phyloP scores from a whole-genome alignment of 2,797 vertebrate species.

The Epinephelus awoara region DNA sequence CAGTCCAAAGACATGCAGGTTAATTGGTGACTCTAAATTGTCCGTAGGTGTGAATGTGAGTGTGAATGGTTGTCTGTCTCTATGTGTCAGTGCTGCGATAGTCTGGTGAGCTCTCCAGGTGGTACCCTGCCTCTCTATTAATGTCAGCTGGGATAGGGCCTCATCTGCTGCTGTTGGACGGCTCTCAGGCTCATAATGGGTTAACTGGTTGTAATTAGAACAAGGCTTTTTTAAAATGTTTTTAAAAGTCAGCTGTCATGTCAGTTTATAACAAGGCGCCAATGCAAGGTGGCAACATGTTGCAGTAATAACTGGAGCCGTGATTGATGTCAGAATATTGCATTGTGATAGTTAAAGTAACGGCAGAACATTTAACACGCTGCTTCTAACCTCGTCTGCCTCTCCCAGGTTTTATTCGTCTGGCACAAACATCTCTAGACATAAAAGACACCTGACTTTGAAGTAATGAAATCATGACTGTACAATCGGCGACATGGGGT shows the following conservation, averaged over 20 bases:
- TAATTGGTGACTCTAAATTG: too few species aligned
- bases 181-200: neutral
- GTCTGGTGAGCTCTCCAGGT: too few species aligned
- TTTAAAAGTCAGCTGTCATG: neutral
- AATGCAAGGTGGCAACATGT: neutral
- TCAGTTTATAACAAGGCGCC: neutral
- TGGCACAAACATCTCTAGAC: neutral
- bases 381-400: neutral
- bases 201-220: neutral
- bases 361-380: neutral
- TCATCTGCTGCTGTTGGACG: neutral
- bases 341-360: neutral
- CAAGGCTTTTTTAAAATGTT: constrained; percentile 1
- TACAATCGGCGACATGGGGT: neutral
- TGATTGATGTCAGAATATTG: neutral
- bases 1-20: too few species aligned
- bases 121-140: too few species aligned
- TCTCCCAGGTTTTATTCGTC: neutral
- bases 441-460: neutral
- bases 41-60: too few species aligned
- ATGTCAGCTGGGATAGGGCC: too few species aligned
- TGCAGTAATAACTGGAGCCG: neutral
- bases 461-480: neutral
- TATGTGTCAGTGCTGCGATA: too few species aligned
- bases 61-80: too few species aligned